Percentiles rank a stretch among this genome's conserved stretches.
Conservation (phyloP, 1,140 invertebrate species). For the Drosophila pseudoananassae region DNA sequence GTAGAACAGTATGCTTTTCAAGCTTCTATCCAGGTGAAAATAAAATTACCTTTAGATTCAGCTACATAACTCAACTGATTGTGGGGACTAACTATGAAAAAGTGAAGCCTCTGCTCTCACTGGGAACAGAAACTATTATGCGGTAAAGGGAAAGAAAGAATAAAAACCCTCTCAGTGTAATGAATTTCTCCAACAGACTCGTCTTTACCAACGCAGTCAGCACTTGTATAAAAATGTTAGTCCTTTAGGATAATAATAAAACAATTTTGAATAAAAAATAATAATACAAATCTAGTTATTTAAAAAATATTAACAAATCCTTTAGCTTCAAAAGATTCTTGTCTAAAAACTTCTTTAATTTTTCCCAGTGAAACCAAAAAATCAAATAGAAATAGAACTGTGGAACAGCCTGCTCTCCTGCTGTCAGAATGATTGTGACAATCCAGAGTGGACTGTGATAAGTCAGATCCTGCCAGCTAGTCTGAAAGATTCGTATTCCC, state of each 20-base stretch:
- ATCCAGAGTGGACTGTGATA: constrained; percentile 14
- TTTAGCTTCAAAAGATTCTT: neutral
- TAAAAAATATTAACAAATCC: neutral
- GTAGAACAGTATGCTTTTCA: no score
- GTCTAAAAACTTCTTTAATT: neutral
- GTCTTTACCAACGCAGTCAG: constrained; percentile 2
- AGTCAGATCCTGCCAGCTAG: constrained; percentile 1
- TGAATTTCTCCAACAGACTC: constrained; percentile 39
- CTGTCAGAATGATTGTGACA: constrained; percentile 64
- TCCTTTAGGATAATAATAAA: neutral
- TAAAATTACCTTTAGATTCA: neutral
- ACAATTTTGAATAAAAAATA: neutral
- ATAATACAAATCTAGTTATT: neutral
- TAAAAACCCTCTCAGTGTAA: constrained; percentile 75
- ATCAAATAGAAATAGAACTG: constrained; percentile 35
- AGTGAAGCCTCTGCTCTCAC: neutral
- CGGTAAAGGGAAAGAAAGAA: constrained; percentile 16
- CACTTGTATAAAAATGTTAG: constrained; percentile 1
- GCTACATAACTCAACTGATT: constrained; percentile 8
- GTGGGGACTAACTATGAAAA: neutral
- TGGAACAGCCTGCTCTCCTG: constrained; percentile 26
- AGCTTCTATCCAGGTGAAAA: constrained; percentile 1
- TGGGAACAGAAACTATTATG: constrained; percentile 14
- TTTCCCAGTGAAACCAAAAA: neutral
- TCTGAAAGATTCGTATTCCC: constrained; percentile 11